These are phyloP conservation scores for Melanotaenia trifasciata DNA, from an alignment of 2,797 vertebrate genomes.

Conservation along the genomic window DNA sequence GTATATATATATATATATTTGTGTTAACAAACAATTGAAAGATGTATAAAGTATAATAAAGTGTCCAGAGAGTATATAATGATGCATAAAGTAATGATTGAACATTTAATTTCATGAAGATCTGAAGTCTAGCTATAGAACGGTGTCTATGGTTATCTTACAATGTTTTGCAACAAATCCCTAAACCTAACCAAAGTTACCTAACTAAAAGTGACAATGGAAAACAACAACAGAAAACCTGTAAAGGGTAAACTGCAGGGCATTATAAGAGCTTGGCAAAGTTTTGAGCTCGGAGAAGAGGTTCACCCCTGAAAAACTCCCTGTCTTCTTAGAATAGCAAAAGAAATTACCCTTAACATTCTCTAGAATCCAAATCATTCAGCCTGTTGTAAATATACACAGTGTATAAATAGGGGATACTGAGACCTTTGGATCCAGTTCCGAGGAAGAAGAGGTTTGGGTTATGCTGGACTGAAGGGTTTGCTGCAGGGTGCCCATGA, in stretches of 20 bases:
- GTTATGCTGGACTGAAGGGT: slow-evolving; percentile 69
- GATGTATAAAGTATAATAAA: too few relatives aligned
- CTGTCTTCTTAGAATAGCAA: slow-evolving; percentile 67
- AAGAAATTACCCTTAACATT: slow-evolving; percentile 62
- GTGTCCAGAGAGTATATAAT: background rate
- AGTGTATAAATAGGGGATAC: slow-evolving; percentile 85
- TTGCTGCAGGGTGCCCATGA: slow-evolving; percentile 67
- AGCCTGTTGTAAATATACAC: slow-evolving; percentile 81
- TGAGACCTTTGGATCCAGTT: slow-evolving; percentile 81
- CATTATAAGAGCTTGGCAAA: slow-evolving; percentile 26
- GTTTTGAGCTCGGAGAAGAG: slow-evolving; percentile 46
- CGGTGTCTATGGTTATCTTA: background rate
- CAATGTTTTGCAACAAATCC: slow-evolving; percentile 1
- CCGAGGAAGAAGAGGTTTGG: slow-evolving; percentile 74
- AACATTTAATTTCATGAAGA: background rate
- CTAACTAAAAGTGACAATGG: background rate
- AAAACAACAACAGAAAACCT: background rate
- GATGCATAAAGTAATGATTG: background rate
- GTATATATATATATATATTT: too few relatives aligned
- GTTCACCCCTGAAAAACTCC: slow-evolving; percentile 60
- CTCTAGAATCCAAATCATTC: slow-evolving; percentile 80
- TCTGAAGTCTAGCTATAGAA: background rate
- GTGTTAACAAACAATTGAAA: too few relatives aligned
- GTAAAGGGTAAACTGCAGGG: slow-evolving; percentile 16
- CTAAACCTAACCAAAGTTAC: background rate